Base-by-base conservation (phyloP, 2,888 invertebrate species). In the Meiosimyza decipiens region DNA sequence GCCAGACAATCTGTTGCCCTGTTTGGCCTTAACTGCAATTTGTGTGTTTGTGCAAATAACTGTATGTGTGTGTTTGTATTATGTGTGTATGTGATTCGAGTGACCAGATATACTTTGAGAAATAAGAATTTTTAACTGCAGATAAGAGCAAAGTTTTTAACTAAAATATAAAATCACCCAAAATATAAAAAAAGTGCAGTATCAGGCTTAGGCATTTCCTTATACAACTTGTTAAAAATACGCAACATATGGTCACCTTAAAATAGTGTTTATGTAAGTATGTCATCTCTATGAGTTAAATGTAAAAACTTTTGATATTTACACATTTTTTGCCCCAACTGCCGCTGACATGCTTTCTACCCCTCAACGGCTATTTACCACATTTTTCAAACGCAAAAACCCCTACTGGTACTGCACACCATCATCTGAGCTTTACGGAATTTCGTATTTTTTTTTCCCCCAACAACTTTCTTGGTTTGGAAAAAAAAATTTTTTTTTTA, bases 241-340 rank as follows among this genome's bases (percentile, higher is more conserved):
- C 28, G 4, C 28, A 28, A 28, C 28, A 28, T 28, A 55, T 50
- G 54, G 40, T 49, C 40, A 40, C 40, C 40, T 9, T 40, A 40
- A 40, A 40, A 40, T 40, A 40, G 40, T 40, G 40, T 40, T 40
- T 40, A 40, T 40, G 9, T 40, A 40, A 40, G 40, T 40, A 9
- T 40, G 40, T 40, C 40, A 40, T 40, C 40, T 40, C 40, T 63
- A 33, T 28, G 22, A 52, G 52, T n/a, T 16, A 69, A 72, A 72
- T 64, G 72, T 72, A 57, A 72, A 72, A 72, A 72, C 64, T 72
- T 72, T 69, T 68, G 72, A 69, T 68, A 68, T 72, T 72, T 69
- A 40, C 60, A 50, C 68, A 68, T 11, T 7, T 47, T 33, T 13
- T 18, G 4, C 55, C 3, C 18, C 64, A 1, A 40, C 40, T 40